Conservation (phyloP, 1,140 invertebrate species). For the Heliconius himera region DNA sequence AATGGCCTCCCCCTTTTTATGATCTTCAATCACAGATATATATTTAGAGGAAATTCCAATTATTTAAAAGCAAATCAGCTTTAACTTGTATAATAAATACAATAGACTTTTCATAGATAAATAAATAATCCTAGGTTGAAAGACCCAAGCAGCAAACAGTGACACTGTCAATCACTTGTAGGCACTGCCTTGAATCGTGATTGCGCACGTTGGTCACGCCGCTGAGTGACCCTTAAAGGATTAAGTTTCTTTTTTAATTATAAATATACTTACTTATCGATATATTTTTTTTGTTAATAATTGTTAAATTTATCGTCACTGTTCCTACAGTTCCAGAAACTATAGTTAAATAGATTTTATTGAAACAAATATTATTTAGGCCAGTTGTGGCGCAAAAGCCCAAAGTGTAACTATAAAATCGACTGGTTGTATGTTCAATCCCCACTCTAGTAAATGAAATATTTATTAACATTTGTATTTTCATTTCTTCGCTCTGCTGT, state of each 20-base stretch:
- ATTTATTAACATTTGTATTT: too few relatives aligned
- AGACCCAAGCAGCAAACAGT: slow-evolving; percentile 39
- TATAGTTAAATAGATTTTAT: background rate
- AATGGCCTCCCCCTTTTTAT: background rate
- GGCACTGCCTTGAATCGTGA: slow-evolving; percentile 60
- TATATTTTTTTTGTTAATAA: background rate
- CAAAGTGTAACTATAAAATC: too few relatives aligned
- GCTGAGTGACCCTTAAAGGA: slow-evolving; percentile 31
- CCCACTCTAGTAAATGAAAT: too few relatives aligned
- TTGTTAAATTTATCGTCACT: background rate
- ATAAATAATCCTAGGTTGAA: slow-evolving; percentile 34
- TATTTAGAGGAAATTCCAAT: background rate
- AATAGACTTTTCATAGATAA: background rate
- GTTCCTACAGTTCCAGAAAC: too few relatives aligned
- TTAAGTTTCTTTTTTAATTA: slow-evolving; percentile 31
- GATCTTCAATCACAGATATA: background rate
- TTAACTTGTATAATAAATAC: too few relatives aligned
- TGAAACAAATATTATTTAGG: too few relatives aligned
- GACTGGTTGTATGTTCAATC: too few relatives aligned
- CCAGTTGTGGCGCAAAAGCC: too few relatives aligned
- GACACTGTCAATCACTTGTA: slow-evolving; percentile 33
- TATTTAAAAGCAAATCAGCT: background rate
- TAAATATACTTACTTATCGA: slow-evolving; percentile 3
- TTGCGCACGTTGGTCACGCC: slow-evolving; percentile 62
- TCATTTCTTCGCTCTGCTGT: too few relatives aligned